Base-by-base conservation (phyloP, 2,888 invertebrate genomes). In the Chrysopilus asiliformis region DNA sequence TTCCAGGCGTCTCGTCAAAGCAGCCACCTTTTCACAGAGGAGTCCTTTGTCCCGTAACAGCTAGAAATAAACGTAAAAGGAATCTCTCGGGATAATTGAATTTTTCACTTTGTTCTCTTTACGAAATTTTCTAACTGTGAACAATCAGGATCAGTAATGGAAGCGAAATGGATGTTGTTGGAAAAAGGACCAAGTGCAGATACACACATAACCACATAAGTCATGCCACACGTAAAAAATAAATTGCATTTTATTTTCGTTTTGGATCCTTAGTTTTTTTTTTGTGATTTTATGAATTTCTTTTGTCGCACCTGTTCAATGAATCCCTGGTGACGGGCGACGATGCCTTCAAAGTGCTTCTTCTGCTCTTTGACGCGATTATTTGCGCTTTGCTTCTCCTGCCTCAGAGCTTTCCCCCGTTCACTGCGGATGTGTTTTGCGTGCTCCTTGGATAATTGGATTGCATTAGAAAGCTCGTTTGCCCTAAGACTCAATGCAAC, bases 321-420 rank as follows among this genome's bases (percentile, higher is more conserved):
- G 46, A 86, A 85, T 42, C 71, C 79, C 53, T 87, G 86, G 53
- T 86, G 86, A 10, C 86, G 67, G 45, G 76, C 74, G 15, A 86
- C 72, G 2, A 79, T 70, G 3, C 58, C 68, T 49, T 85, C 84
- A 49, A 78, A 82, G 47, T 85, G 83, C 16, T 74, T 69, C 53
- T 77, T 76, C 47, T 76, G 73, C 19, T 68, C 64, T 14, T 68
- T 66, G 36, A 75, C 48, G 41, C 60, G 58, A 36, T 66, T 67
- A 3, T 65, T 56, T 14, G 57, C 54, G 38, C 65, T 64, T 4
- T 57, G 48, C 40, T 65, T 58, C 52, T 65, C 60, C 36, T 59
- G 39, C 26, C 66, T 41, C 39, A 58, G 40, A 45, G 57, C 39
- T 54, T 62, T 57, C 53, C 67, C 49, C 40, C 59, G 53, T 47